Conservation (phyloP, 2,113 vertebrate genomes). For the Zosterops lateralis region DNA sequence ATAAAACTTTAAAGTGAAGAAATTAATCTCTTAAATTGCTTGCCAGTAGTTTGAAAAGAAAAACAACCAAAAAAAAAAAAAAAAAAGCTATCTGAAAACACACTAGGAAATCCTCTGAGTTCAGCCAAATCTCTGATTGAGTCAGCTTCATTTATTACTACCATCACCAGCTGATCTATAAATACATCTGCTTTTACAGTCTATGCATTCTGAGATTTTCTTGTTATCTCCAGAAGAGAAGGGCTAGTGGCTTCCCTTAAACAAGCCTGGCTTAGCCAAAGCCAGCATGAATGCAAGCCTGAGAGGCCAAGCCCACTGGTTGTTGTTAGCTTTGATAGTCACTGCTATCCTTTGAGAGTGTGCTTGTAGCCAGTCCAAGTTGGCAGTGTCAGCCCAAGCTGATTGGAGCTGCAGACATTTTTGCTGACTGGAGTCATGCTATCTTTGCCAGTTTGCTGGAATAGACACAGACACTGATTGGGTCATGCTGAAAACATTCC, state of each 20-base stretch:
- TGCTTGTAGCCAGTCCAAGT: slow-evolving; percentile 70
- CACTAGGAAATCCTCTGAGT: background rate
- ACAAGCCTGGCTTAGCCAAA: background rate
- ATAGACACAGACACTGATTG: slow-evolving; percentile 81
- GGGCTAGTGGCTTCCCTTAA: background rate
- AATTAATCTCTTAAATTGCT: background rate
- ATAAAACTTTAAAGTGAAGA: background rate
- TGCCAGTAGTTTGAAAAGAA: background rate
- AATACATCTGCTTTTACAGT: slow-evolving; percentile 17
- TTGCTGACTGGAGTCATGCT: slow-evolving; percentile 91
- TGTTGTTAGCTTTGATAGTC: slow-evolving; percentile 56
- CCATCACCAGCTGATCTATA: slow-evolving; percentile 10
- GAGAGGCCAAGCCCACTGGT: slow-evolving; percentile 42
- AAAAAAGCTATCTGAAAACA: background rate
- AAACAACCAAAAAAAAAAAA: background rate
- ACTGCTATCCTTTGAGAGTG: slow-evolving; percentile 73
- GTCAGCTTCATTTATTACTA: background rate
- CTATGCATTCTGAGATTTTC: background rate
- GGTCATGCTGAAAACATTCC: slow-evolving; percentile 86
- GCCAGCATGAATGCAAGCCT: background rate
- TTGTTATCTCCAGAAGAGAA: background rate
- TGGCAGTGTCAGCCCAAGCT: slow-evolving; percentile 79
- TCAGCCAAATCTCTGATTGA: background rate
- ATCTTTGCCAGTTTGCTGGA: slow-evolving; percentile 93
- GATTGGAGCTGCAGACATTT: slow-evolving; percentile 86